Evolutionary conservation across 1,140 invertebrate species (phyloP), one percentile per base, ranked within the genome.

Genomic region (Philotrypesis tridentata): DNA sequence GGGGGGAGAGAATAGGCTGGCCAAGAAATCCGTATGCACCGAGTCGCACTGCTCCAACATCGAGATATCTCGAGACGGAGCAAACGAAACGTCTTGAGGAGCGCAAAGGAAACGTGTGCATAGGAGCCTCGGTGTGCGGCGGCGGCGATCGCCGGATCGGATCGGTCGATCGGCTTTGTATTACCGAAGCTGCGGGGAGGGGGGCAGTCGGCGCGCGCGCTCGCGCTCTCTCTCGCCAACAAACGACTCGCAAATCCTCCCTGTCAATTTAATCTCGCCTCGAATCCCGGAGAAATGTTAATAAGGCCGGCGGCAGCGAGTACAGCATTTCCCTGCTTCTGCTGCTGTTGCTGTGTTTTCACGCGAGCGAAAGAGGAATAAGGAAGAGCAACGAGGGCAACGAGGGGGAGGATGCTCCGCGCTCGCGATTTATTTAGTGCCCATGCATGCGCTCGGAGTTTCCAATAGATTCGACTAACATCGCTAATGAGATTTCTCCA

Each of bases 221-320:
- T n/a, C 17, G 72, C 68, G 75, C 17, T 12, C 48, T 14, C 17
- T 14, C 17, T 55, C 21, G 83, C 67, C 89, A 91, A 91, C 90
- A 91, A 92, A 91, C 90, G 87, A 91, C 90, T 92, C 90, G 91
- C 91, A 91, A 92, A 91, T 92, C 90, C 90, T 91, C 86, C 83
- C 90, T 91, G 90, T 92, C 90, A 91, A 91, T 91, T 91, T 91
- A 91, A 92, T 92, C 91, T 92, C 87, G 86, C 88, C 88, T 88
- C 87, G 89, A 88, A 92, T 92, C 90, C 91, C 87, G 86, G 83
- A 90, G 89, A 92, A 92, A 92, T 92, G 90, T 92, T 91, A 91
- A 92, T 92, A 91, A 91, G 90, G 89, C 85, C 82, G 25, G 37
- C 23, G 31, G 14, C 7, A n/a, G 76, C 67, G 21, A 31, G 37